Evolutionary conservation across 2,888 invertebrate genomes (phyloP).

Genomic region (Sarcophaga carnaria): DNA sequence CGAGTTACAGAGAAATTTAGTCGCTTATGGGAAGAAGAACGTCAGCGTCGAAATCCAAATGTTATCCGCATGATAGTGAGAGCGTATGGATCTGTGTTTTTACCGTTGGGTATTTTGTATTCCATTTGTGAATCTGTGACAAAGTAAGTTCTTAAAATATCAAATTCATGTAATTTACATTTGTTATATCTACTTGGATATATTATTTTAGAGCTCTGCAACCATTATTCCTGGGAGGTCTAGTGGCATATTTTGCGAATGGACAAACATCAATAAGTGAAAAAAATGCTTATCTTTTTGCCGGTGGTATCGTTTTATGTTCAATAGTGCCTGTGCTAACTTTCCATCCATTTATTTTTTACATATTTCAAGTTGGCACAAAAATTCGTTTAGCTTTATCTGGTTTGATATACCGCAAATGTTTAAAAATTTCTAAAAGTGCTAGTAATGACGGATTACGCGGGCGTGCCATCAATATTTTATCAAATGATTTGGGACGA

Average conservation of each 20-base stretch:
- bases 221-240: constrained; percentile 85
- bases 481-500: constrained; percentile 96
- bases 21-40: constrained; percentile 81
- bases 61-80: constrained; percentile 81
- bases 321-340: constrained; percentile 84
- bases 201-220: constrained; percentile 83
- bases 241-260: constrained; percentile 86
- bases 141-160: constrained; percentile 74
- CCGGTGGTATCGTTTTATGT: constrained; percentile 85
- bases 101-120: constrained; percentile 77
- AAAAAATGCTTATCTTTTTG: constrained; percentile 86
- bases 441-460: constrained; percentile 92
- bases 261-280: constrained; percentile 83
- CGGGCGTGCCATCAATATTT: constrained; percentile 91
- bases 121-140: constrained; percentile 77
- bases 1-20: constrained; percentile 82
- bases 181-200: not conserved
- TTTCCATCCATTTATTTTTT: constrained; percentile 89
- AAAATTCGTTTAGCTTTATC: constrained; percentile 87
- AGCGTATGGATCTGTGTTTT: constrained; percentile 81
- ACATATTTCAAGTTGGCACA: constrained; percentile 87
- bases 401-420: constrained; percentile 89
- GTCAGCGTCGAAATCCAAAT: constrained; percentile 81
- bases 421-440: constrained; percentile 87
- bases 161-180: not conserved